These are phyloP conservation scores for Lanius collurio DNA, from an alignment of 2,113 vertebrate species.

Conservation along the genomic window DNA sequence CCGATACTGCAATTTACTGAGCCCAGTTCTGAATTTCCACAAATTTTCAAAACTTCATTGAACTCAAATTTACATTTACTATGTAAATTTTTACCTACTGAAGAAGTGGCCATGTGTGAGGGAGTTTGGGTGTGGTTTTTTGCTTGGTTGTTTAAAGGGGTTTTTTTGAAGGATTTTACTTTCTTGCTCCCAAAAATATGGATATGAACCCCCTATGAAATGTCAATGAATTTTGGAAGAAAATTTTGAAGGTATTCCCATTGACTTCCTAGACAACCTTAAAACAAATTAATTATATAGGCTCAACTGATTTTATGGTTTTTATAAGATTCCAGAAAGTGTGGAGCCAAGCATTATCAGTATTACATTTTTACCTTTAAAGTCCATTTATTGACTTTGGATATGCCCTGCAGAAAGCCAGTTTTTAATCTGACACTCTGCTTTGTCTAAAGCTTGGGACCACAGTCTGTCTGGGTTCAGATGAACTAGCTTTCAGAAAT, in stretches of 20 bases:
- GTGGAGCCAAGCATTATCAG: background rate
- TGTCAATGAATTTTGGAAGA: background rate
- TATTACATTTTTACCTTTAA: background rate
- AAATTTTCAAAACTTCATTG: background rate
- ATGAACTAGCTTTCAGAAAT: background rate
- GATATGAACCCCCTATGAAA: background rate
- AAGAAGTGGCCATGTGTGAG: background rate
- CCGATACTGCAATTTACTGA: background rate
- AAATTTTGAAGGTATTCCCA: background rate
- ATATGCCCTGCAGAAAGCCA: background rate
- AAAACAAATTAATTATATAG: background rate
- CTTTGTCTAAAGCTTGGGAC: background rate
- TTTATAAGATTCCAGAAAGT: background rate
- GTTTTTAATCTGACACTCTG: background rate
- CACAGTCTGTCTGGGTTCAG: background rate
- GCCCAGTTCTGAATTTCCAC: background rate
- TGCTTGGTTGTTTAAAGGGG: background rate
- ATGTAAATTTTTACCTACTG: background rate
- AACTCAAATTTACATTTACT: background rate
- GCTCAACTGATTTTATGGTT: background rate
- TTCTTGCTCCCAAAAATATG: background rate
- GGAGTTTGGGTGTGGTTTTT: rapidly evolving
- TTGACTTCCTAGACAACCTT: background rate
- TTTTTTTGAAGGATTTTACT: background rate
- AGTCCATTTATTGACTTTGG: background rate